Evolutionary conservation across 2,113 vertebrate species (phyloP).

Genomic region (Ochotona princeps): DNA sequence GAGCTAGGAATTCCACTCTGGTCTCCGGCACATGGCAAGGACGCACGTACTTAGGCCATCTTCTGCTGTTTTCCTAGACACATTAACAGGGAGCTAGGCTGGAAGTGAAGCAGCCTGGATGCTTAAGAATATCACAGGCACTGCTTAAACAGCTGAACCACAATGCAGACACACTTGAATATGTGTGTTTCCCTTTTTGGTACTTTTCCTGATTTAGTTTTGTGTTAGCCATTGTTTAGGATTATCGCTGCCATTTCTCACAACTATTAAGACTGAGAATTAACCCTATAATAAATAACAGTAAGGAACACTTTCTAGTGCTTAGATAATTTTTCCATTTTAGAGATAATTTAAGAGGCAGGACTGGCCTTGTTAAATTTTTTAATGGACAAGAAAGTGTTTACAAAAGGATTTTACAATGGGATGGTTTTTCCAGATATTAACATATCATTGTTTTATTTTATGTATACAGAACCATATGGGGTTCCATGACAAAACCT

Average conservation of each 20-base stretch:
- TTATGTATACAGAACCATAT: conserved; percentile 56
- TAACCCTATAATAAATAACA: conserved; percentile 40
- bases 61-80: too few relatives aligned
- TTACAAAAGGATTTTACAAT: conserved; percentile 1
- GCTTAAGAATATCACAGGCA: too few relatives aligned
- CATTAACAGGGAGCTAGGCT: too few relatives aligned
- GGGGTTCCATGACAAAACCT: conserved; percentile 36
- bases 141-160: too few relatives aligned
- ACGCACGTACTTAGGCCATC: too few relatives aligned
- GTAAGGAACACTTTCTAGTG: not conserved
- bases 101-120: too few relatives aligned
- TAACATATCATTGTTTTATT: not conserved
- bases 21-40: too few relatives aligned
- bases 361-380: not conserved
- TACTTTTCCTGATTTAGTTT: conserved; percentile 43
- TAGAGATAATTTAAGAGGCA: conserved; percentile 29
- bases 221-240: not conserved
- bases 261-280: conserved; percentile 11
- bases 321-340: not conserved
- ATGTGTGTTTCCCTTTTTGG: conserved; percentile 36
- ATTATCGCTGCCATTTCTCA: conserved; percentile 2
- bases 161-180: not conserved
- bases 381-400: conserved; percentile 68
- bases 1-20: too few relatives aligned
- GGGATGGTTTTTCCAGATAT: conserved; percentile 1